Conservation (phyloP, 2,113 vertebrate genomes). For the Fukomys damarensis region DNA sequence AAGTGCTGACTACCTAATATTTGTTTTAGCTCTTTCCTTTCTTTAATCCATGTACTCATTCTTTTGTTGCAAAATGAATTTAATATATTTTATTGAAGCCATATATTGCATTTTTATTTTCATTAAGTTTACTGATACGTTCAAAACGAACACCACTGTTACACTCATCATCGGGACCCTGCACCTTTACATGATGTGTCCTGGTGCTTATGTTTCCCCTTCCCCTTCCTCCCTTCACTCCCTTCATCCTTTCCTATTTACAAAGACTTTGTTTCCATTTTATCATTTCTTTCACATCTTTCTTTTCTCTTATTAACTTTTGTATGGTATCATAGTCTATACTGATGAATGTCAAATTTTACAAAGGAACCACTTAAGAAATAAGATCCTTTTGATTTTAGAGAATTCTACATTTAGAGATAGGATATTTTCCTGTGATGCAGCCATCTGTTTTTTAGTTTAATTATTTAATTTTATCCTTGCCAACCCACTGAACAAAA, state of each 20-base stretch:
- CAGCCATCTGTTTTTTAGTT: neutral
- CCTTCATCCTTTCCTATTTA: too few relatives aligned
- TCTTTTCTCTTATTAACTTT: too few relatives aligned
- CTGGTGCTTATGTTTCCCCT: too few relatives aligned
- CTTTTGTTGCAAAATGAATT: constrained; percentile 52
- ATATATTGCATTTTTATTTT: constrained; percentile 16
- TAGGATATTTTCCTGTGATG: neutral
- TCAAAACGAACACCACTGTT: too few relatives aligned
- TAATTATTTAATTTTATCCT: neutral
- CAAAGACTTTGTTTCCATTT: too few relatives aligned
- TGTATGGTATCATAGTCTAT: neutral
- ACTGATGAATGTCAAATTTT: neutral
- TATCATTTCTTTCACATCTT: too few relatives aligned
- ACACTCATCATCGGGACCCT: too few relatives aligned
- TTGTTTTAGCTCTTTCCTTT: neutral
- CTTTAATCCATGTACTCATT: neutral
- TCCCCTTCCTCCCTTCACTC: too few relatives aligned
- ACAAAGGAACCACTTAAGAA: neutral
- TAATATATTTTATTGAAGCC: constrained; percentile 33
- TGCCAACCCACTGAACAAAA: neutral
- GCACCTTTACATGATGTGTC: too few relatives aligned
- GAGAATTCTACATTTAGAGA: neutral
- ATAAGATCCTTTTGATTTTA: neutral
- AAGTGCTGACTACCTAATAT: constrained; percentile 34
- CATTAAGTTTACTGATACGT: too few relatives aligned